phyloP scores from a whole-genome alignment of 2,888 invertebrate genomes.

The Cistogaster globosa region DNA sequence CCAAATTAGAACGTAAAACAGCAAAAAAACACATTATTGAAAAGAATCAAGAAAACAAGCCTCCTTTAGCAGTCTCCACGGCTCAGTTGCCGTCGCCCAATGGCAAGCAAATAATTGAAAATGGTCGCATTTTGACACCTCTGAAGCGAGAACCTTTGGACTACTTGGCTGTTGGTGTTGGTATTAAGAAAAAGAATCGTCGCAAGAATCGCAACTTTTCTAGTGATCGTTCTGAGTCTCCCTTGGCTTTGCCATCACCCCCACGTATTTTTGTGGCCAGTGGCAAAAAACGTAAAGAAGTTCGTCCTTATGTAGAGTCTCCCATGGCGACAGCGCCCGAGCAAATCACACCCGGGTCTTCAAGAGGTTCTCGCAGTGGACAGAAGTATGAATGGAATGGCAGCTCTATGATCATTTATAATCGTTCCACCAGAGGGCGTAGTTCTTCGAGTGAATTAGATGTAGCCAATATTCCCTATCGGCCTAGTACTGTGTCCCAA shows the following conservation, averaged over 20 bases:
- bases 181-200: conserved; percentile 89
- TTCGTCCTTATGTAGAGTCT: conserved; percentile 84
- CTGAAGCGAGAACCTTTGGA: conserved; percentile 90
- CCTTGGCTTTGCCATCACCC: conserved; percentile 86
- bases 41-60: conserved; percentile 81
- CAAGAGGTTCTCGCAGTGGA: conserved; percentile 62
- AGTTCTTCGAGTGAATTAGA: conserved; percentile 76
- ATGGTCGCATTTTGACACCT: conserved; percentile 85
- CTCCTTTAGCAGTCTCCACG: conserved; percentile 73
- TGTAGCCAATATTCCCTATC: conserved; percentile 83
- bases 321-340: conserved; percentile 66
- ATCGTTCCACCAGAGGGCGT: conserved; percentile 83
- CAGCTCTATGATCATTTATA: conserved; percentile 88
- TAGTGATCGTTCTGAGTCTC: conserved; percentile 87
- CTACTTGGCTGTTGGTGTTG: conserved; percentile 87
- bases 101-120: conserved; percentile 78
- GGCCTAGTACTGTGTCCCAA: conserved; percentile 90
- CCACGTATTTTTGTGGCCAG: conserved; percentile 86
- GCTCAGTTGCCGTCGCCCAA: conserved; percentile 70
- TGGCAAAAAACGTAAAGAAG: conserved; percentile 85
- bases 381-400: conserved; percentile 87
- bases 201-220: conserved; percentile 85
- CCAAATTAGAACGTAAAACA: conserved; percentile 85
- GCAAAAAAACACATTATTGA: conserved; percentile 81
- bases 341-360: conserved; percentile 36